Conservation (phyloP, 2,113 vertebrate genomes). For the Scatophagus argus region DNA sequence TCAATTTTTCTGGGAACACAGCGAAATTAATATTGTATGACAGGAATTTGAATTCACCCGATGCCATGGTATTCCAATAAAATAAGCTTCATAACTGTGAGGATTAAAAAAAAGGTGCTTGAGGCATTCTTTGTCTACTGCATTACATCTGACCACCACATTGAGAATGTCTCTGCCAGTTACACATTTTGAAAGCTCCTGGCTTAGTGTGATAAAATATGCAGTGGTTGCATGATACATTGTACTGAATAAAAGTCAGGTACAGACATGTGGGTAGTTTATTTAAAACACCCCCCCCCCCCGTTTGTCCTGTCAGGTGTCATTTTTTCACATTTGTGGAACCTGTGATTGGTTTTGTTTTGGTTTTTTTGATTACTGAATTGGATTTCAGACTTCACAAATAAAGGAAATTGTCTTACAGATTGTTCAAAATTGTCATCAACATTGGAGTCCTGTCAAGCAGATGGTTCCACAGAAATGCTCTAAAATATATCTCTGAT, state of each 20-base stretch:
- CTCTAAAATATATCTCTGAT: neutral
- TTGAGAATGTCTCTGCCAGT: slow-evolving; percentile 26
- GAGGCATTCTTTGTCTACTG: slow-evolving; percentile 30
- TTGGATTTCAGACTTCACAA: neutral
- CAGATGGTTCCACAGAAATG: neutral
- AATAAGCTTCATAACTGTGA: slow-evolving; percentile 47
- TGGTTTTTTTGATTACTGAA: neutral
- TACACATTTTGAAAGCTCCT: slow-evolving; percentile 30
- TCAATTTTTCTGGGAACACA: slow-evolving; percentile 34
- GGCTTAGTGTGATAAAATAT: slow-evolving; percentile 47
- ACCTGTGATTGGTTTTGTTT: neutral
- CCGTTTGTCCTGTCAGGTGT: neutral
- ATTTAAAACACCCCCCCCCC: neutral
- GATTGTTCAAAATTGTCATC: neutral
- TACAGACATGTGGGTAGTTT: too few species aligned
- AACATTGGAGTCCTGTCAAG: neutral
- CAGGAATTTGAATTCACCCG: slow-evolving; percentile 49
- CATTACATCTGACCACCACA: slow-evolving; percentile 48
- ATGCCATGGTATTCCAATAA: slow-evolving; percentile 39
- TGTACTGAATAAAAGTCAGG: neutral
- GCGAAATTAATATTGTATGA: slow-evolving; percentile 66
- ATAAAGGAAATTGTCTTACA: neutral
- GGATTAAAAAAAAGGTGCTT: slow-evolving; percentile 59
- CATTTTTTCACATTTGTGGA: neutral
- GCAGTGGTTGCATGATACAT: slow-evolving; percentile 5